A percentile compares a stretch with the other conserved stretches of the same genome.
Conservation (phyloP, 2,888 invertebrate genomes). For the Microctonus hyperodae region DNA sequence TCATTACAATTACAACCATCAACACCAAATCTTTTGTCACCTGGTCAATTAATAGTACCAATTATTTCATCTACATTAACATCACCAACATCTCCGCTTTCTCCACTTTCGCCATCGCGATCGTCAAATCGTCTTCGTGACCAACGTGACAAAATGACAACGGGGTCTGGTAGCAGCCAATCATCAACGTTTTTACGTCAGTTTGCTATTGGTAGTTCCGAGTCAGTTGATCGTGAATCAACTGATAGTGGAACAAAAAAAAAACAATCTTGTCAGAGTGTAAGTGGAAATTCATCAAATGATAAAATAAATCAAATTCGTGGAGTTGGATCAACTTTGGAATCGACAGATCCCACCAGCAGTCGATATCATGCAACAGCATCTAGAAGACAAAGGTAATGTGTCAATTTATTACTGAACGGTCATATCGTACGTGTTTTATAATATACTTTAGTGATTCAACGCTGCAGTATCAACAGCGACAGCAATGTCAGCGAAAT, state of each 20-base stretch:
- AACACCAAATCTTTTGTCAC: neutral
- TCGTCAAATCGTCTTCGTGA: conserved; percentile 26
- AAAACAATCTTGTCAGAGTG: neutral
- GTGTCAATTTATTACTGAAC: conserved; percentile 6
- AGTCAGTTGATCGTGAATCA: conserved; percentile 26
- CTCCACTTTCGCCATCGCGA: conserved; percentile 13
- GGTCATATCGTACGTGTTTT: conserved; percentile 26
- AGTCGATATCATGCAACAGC: neutral
- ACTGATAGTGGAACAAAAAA: neutral
- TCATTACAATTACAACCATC: conserved; percentile 1
- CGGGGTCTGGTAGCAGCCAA: neutral
- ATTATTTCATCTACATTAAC: conserved; percentile 24
- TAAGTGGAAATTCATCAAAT: neutral
- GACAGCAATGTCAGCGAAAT: conserved; percentile 9
- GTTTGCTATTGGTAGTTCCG: conserved; percentile 15
- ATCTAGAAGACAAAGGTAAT: conserved; percentile 26
- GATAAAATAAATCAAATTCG: neutral
- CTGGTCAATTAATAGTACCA: conserved; percentile 25
- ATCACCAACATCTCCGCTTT: conserved; percentile 21
- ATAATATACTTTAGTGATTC: conserved; percentile 32
- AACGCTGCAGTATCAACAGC: conserved; percentile 30
- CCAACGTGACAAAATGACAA: conserved; percentile 3
- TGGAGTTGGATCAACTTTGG: neutral
- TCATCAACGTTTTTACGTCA: conserved; percentile 20
- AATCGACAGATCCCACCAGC: neutral